Conservation (phyloP, 2,888 invertebrate genomes). For the Lobophora halterata region DNA sequence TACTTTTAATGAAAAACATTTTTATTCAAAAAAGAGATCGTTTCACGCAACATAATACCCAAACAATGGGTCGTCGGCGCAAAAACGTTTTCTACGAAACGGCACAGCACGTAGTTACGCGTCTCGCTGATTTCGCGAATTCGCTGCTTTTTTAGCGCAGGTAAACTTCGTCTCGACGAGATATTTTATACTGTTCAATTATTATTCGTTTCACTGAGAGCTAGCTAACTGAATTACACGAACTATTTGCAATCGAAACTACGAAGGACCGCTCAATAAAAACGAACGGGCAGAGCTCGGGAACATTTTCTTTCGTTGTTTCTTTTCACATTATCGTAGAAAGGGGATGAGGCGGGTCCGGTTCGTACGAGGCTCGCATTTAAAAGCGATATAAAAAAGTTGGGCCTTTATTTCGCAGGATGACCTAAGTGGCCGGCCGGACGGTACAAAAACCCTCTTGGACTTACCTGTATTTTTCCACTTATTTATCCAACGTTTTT, state of each 20-base stretch:
- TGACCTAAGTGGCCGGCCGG: slow-evolving; percentile 80
- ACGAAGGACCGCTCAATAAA: slow-evolving; percentile 70
- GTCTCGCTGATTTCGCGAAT: slow-evolving; percentile 60
- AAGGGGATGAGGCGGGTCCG: slow-evolving; percentile 69
- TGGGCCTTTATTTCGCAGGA: slow-evolving; percentile 78
- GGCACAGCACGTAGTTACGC: slow-evolving; percentile 49
- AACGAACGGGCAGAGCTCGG: slow-evolving; percentile 67
- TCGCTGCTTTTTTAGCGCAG: slow-evolving; percentile 44
- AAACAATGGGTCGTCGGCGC: slow-evolving; percentile 50
- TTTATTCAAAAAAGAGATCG: slow-evolving; percentile 40
- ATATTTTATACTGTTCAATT: slow-evolving; percentile 52
- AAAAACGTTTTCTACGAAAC: slow-evolving; percentile 52
- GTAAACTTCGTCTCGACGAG: slow-evolving; percentile 45
- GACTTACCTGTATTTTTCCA: slow-evolving; percentile 81
- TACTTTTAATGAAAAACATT: slow-evolving; percentile 26
- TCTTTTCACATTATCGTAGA: slow-evolving; percentile 74
- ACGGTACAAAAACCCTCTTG: slow-evolving; percentile 76
- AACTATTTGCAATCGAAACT: slow-evolving; percentile 79
- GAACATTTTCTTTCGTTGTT: slow-evolving; percentile 79
- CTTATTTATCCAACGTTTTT: slow-evolving; percentile 80
- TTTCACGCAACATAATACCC: slow-evolving; percentile 59
- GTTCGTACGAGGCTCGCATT: slow-evolving; percentile 73
- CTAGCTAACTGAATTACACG: slow-evolving; percentile 71
- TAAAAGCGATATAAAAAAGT: slow-evolving; percentile 80
- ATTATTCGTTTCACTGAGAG: slow-evolving; percentile 51